Base-by-base conservation (phyloP, 2,113 vertebrate species). In the Leucosticte australis region DNA sequence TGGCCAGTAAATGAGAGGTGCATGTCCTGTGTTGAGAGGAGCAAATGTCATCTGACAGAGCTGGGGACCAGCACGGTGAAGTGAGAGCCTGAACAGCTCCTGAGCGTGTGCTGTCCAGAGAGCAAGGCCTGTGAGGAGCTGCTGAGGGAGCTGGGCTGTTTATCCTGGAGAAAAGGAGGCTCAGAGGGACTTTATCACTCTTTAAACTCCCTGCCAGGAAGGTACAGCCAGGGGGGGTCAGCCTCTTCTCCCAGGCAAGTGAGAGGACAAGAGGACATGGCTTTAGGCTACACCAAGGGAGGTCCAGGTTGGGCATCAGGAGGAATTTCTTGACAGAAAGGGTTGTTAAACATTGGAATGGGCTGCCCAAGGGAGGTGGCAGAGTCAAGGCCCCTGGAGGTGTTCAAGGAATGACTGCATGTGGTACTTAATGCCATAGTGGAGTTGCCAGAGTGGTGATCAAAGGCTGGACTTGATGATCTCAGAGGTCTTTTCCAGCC, bases 1-100 rank as follows among this genome's bases (percentile, higher is more conserved):
- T 81, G 11, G 11, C 31, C 46, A 0, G 1, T 56, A 6, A n/a
- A 37, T 1, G 2, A 73, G 79, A 88, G 37, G 5, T 65, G 11
- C 7, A 2, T 14, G 46, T 30, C 37, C 33, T 76, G 8, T 52
- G 20, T 8, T 26, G 39, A 73, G 69, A 82, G 23, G 20, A 82
- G 7, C 24, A 17, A 33, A 37, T 0, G 6, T 41, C 0, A 0
- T 37, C 21, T 83, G 46, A 7, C 31, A 18, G 55, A 17, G 20
- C 22, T 83, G 53, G 44, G 44, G 22, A 47, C 18, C 10, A 10
- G n/a, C 2, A 0, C 88, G 47, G 12, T 23, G 27, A 82, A 75
- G 44, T 62, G 11, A 56, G 67, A 46, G 39, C n/a, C 33, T 86
- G 55, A 86, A 55, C 73, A 30, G 20, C 42, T 50, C 23, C 26